These are phyloP conservation scores for Cacatua alba DNA, from an alignment of 2,113 vertebrate species.

Conservation along the genomic window DNA sequence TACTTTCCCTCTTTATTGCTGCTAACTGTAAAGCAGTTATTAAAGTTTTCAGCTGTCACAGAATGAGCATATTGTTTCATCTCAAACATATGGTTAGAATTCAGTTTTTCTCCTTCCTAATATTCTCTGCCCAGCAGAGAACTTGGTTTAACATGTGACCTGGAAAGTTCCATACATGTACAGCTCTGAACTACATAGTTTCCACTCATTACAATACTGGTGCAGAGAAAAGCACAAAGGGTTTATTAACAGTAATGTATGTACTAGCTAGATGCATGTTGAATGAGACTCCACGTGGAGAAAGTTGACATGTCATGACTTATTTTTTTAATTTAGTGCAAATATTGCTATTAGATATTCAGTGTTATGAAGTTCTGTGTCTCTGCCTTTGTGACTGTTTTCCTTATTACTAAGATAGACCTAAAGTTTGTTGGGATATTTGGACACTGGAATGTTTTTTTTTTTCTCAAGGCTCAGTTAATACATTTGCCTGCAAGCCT, in stretches of 20 bases:
- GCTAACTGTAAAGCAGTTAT: background rate
- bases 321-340: background rate
- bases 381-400: background rate
- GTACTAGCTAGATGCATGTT: background rate
- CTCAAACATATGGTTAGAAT: conserved; percentile 62
- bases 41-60: conserved; percentile 27
- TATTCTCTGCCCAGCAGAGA: background rate
- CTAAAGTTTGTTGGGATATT: background rate
- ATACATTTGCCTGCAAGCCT: background rate
- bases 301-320: background rate
- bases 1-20: conserved; percentile 32
- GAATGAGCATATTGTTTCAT: conserved; percentile 54
- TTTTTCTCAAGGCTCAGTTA: background rate
- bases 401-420: background rate
- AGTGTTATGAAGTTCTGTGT: background rate
- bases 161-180: conserved; percentile 57
- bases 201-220: background rate
- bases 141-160: conserved; percentile 39
- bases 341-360: background rate
- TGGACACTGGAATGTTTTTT: background rate
- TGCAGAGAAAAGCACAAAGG: background rate
- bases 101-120: background rate
- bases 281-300: background rate
- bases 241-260: background rate
- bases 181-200: conserved; percentile 20